Base-by-base conservation (phyloP, 2,113 vertebrate genomes). In the Procapra przewalskii region DNA sequence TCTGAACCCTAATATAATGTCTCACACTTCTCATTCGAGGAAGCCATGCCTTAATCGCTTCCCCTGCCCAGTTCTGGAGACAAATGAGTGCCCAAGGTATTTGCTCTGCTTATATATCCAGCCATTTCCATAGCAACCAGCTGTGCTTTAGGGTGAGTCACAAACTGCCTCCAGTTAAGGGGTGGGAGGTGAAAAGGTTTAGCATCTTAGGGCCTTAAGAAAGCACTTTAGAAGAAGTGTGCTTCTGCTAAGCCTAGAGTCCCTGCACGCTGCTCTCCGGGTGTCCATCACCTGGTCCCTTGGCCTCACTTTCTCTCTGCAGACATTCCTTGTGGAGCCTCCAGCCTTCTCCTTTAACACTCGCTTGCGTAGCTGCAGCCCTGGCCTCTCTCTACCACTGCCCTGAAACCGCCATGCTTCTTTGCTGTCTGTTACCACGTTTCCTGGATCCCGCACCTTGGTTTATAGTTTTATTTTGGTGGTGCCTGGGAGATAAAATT, bases 91-190 rank as follows among this genome's bases (percentile, higher is more conserved):
- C 40, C 59, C 40, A 52, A 87, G 80, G 87, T 90, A 52, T 97
- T 96, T 92, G 80, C 88, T 97, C 67, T 71, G 81, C 81, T 79
- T 88, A 52, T 85, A 43, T 14, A 4, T 80, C 67, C 33, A 67
- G 71, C 81, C 67, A 97, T 98, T 96, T 96, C 97, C 97, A 97
- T 96, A 95, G 96, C 95, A 98, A 98, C 96, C 91, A 91, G 90
- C 81, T 79, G 84, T 85, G 94, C 89, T 89, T 93, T 83, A 75
- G 83, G 79, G 77, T 52, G 83, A 92, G 52, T 75, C 64, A 21
- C 94, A 77, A 55, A 95, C 92, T 16, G 75, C 59, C 75, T 90
- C 62, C 2, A 5, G 60, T 83, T 43, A 87, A 60, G 93, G 52
- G 54, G 90, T 86, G 48, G 84, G 19, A 16, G 55, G 59, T 90